Evolutionary conservation across 2,888 invertebrate species (phyloP).

Genomic region (Willowsia nigromaculata): DNA sequence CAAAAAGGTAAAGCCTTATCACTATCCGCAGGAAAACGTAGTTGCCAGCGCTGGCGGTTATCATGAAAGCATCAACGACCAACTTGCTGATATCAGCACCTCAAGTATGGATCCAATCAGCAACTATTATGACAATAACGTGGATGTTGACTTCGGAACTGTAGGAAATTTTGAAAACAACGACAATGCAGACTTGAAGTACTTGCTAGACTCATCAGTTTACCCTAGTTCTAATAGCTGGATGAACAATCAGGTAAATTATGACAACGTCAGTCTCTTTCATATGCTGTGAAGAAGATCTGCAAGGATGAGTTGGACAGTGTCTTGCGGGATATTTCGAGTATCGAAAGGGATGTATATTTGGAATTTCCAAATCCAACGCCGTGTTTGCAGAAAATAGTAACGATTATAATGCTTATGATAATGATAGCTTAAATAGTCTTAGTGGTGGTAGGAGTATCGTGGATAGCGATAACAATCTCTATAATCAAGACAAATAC

Average conservation of each 20-base stretch:
- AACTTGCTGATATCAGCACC: neutral
- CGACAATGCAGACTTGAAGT: neutral
- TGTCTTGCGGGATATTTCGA: conserved; percentile 8
- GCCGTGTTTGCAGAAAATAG: neutral
- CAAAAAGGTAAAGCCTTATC: neutral
- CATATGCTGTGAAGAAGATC: conserved; percentile 17
- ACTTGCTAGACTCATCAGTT: neutral
- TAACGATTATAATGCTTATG: neutral
- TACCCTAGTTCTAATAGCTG: neutral
- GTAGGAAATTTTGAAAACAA: neutral
- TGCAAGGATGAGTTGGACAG: conserved; percentile 4
- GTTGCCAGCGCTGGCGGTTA: neutral
- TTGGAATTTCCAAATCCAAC: too few relatives aligned
- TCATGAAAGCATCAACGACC: neutral
- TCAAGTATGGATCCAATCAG: neutral
- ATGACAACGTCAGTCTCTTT: neutral
- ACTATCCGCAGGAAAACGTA: neutral
- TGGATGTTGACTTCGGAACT: neutral
- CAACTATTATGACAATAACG: neutral
- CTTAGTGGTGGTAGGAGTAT: neutral
- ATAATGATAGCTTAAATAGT: neutral
- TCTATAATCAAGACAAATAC: neutral
- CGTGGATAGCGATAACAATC: neutral
- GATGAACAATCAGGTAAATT: neutral
- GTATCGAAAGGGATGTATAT: neutral